Evolutionary conservation across 2,113 vertebrate genomes (phyloP), one percentile per base, ranked within the genome.

Genomic region (Corynorhinus townsendii): DNA sequence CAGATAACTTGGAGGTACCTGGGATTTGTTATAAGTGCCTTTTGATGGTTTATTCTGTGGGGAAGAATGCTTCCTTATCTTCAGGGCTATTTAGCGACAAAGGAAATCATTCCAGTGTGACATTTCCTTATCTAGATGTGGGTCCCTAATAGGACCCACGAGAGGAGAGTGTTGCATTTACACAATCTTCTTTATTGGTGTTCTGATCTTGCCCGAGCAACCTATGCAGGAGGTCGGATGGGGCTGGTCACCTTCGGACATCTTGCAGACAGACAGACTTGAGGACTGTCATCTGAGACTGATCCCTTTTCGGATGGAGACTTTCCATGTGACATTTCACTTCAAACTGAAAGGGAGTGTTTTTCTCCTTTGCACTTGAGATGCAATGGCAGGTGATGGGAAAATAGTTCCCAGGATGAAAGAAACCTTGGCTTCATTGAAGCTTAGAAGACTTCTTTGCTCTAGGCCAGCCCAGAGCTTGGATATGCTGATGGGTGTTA

Each of bases 41-140:
- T 97, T 93, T 20, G 62, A 85, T 93, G 90, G 90, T 62, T 94
- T 95, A 96, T 92, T 94, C 35, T 96, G 28, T 93, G 17, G 7
- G 84, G 84, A 96, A 82, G 19, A 95, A 47, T 68, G 22, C 66
- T 88, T 96, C 59, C 97, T 94, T 96, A 91, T 96, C 86, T 91
- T 96, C 82, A 93, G 22, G 92, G 64, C 43, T 35, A 40, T 75
- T 96, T n/a, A 95, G 95, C 38, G 64, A 93, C 15, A 96, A 96
- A 96, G 87, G 85, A 90, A 96, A 84, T 92, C 93, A 96, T 73
- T 40, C 92, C 86, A 87, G 16, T 0, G 2, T 76, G 92, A 38
- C 68, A 93, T 52, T 95, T 38, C 49, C 79, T 81, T 94, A 89
- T 62, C 75, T 95, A 85, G 90, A 89, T 81, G 72, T 17, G 40